A percentile compares a stretch with the other conserved stretches of the same genome.
Evolutionary conservation across 2,888 invertebrate genomes (phyloP).

Genomic region (Hypselothyrea guttata): DNA sequence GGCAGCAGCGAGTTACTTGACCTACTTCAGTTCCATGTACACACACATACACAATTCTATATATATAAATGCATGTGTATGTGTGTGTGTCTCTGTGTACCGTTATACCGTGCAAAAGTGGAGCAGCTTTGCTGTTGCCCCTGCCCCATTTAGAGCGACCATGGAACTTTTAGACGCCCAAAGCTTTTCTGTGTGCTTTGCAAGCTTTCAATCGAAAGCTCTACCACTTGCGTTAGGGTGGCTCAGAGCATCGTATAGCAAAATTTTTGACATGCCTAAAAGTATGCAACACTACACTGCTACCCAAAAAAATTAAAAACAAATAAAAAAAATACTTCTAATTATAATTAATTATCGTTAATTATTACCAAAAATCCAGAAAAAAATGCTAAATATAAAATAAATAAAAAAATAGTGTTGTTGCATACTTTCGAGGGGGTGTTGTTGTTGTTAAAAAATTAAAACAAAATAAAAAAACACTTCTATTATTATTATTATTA

Average conservation of each 20-base stretch:
- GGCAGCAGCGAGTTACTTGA: slow-evolving; percentile 51
- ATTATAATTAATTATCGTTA: too few relatives aligned
- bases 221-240: slow-evolving; percentile 4
- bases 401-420: too few relatives aligned
- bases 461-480: too few relatives aligned
- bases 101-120: slow-evolving; percentile 31
- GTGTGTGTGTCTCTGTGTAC: slow-evolving; percentile 8
- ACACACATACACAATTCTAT: neutral
- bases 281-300: slow-evolving; percentile 8
- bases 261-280: slow-evolving; percentile 2
- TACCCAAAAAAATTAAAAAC: too few relatives aligned
- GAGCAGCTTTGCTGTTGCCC: slow-evolving; percentile 27
- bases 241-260: neutral
- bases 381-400: too few relatives aligned
- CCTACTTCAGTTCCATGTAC: slow-evolving; percentile 34
- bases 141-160: neutral
- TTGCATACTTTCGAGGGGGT: too few relatives aligned
- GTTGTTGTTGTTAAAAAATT: too few relatives aligned
- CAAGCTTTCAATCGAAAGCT: neutral
- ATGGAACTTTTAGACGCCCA: neutral
- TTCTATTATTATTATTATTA: too few relatives aligned
- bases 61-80: neutral
- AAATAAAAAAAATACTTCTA: too few relatives aligned
- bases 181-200: neutral
- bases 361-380: too few relatives aligned